phyloP scores from a whole-genome alignment of 2,888 invertebrate species.

The Cataglyphis altisquamis region DNA sequence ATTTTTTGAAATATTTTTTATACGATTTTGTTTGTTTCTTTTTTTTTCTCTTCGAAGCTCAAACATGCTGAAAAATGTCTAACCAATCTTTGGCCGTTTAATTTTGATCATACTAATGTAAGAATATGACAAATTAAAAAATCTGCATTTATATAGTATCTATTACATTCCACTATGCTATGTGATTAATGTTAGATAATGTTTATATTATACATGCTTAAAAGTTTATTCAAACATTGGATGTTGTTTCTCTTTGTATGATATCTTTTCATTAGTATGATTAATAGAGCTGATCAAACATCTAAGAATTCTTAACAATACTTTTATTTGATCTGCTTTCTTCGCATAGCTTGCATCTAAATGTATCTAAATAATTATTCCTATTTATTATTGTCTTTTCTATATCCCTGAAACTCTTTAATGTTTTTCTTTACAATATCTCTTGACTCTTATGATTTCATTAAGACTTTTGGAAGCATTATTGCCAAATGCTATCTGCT shows the following conservation, averaged over 20 bases:
- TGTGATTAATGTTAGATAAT: not conserved
- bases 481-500: not conserved
- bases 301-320: not conserved
- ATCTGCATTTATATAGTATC: not conserved
- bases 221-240: not conserved
- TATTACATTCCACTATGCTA: not conserved
- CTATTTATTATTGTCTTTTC: too few relatives aligned
- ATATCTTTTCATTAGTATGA: not conserved
- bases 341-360: not conserved
- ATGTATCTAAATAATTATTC: too few relatives aligned
- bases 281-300: not conserved
- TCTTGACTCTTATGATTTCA: too few relatives aligned
- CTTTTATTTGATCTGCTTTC: not conserved
- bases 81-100: not conserved
- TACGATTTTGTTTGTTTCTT: not conserved
- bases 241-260: not conserved
- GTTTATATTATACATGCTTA: not conserved
- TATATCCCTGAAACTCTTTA: too few relatives aligned
- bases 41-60: not conserved
- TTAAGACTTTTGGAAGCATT: not conserved
- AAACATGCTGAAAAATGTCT: not conserved
- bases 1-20: not conserved
- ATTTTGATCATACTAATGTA: not conserved
- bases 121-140: not conserved
- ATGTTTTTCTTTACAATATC: too few relatives aligned